A percentile compares a stretch with the other conserved stretches of the same genome.
These are phyloP conservation scores for Emydoidea blandingii DNA, from an alignment of 2,797 vertebrate species.

Conservation along the genomic window DNA sequence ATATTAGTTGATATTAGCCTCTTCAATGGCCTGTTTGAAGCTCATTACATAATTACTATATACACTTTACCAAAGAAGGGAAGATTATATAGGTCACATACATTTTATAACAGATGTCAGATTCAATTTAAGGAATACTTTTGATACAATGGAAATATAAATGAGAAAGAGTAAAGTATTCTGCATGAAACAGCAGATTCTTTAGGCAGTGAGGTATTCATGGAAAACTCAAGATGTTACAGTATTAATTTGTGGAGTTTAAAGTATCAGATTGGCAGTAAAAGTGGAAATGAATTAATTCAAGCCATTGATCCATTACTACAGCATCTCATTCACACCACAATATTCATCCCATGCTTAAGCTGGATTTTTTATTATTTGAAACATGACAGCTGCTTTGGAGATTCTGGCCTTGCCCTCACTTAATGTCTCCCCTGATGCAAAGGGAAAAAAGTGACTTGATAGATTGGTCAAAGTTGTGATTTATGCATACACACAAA, in stretches of 20 bases:
- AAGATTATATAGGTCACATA: neutral
- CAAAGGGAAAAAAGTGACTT: constrained; percentile 44
- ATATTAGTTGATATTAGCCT: neutral
- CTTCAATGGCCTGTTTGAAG: neutral
- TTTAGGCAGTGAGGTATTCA: neutral
- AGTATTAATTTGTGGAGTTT: neutral
- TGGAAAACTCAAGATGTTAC: neutral
- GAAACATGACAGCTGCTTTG: neutral
- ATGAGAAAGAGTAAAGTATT: neutral
- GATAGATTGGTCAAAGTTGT: constrained; percentile 33
- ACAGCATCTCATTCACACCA: neutral
- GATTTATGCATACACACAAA: constrained; percentile 38
- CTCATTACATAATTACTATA: constrained; percentile 14
- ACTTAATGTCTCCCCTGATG: neutral
- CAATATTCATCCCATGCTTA: neutral
- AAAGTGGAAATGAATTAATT: neutral
- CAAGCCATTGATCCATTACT: neutral
- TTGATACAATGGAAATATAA: neutral
- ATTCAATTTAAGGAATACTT: neutral
- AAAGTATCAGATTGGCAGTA: neutral
- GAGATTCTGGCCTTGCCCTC: neutral
- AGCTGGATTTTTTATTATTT: neutral
- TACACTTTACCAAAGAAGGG: neutral
- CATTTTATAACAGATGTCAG: neutral
- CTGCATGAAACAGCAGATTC: neutral